These are phyloP conservation scores for Orestias chungarensis DNA, from an alignment of 2,797 vertebrate species.

Conservation along the genomic window DNA sequence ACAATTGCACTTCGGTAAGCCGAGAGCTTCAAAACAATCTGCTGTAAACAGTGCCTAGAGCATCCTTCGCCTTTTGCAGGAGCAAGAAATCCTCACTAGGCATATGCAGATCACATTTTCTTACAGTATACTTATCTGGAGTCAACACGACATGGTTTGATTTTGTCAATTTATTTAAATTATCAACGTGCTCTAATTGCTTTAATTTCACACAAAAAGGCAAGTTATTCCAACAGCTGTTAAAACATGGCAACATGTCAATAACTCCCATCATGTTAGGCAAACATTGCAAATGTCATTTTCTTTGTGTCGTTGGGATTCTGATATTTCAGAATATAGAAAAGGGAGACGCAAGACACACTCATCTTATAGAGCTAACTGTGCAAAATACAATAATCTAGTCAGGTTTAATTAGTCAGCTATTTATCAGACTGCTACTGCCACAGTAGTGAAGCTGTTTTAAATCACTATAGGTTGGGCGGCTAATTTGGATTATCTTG, in stretches of 20 bases:
- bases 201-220: neutral
- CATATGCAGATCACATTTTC: slow-evolving; percentile 3
- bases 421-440: neutral
- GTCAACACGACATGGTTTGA: neutral
- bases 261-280: neutral
- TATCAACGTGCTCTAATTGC: neutral
- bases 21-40: slow-evolving; percentile 16
- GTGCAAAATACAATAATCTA: neutral
- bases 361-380: neutral
- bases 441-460: neutral
- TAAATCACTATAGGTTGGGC: neutral
- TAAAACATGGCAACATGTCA: neutral
- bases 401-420: neutral
- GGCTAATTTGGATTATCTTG: neutral
- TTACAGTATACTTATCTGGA: neutral
- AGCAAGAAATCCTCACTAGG: slow-evolving; percentile 23
- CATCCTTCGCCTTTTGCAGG: slow-evolving; percentile 20
- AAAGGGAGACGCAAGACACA: neutral
- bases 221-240: neutral
- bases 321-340: neutral
- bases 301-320: neutral
- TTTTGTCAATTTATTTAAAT: neutral
- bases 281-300: neutral
- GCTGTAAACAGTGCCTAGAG: slow-evolving; percentile 1
- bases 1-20: slow-evolving; percentile 4